Percentiles rank a stretch among this genome's conserved stretches.
These are phyloP conservation scores for Parotia lawesii DNA, from an alignment of 2,113 vertebrate species.

Conservation along the genomic window DNA sequence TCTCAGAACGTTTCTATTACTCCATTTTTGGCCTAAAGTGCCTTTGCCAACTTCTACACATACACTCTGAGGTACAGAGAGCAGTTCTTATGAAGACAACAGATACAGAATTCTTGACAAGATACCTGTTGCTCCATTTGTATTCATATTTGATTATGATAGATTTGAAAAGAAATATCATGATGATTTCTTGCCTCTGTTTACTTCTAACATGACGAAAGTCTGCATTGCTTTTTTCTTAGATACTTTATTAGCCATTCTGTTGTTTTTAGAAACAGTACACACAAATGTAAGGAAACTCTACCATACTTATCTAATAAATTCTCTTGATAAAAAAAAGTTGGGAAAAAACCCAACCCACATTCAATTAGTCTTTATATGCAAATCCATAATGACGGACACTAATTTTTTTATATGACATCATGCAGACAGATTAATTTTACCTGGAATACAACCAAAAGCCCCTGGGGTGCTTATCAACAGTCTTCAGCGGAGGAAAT, in stretches of 20 bases:
- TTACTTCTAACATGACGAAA: not conserved
- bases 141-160: not conserved
- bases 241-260: not conserved
- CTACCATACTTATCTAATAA: not conserved
- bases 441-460: not conserved
- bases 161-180: not conserved
- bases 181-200: not conserved
- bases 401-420: not conserved
- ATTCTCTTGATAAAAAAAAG: not conserved
- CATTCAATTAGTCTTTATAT: not conserved
- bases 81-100: not conserved
- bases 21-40: not conserved
- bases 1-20: not conserved
- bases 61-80: not conserved
- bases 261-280: not conserved
- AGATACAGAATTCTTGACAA: not conserved
- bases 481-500: constrained; percentile 59
- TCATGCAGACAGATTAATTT: constrained; percentile 53
- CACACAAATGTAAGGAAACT: not conserved
- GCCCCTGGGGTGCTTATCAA: constrained; percentile 40
- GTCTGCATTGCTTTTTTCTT: not conserved
- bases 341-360: not conserved
- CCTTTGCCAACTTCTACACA: not conserved
- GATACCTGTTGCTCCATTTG: not conserved
- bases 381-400: not conserved